Base-by-base conservation (phyloP, 1,140 invertebrate species). In the Marisa cornuarietis region DNA sequence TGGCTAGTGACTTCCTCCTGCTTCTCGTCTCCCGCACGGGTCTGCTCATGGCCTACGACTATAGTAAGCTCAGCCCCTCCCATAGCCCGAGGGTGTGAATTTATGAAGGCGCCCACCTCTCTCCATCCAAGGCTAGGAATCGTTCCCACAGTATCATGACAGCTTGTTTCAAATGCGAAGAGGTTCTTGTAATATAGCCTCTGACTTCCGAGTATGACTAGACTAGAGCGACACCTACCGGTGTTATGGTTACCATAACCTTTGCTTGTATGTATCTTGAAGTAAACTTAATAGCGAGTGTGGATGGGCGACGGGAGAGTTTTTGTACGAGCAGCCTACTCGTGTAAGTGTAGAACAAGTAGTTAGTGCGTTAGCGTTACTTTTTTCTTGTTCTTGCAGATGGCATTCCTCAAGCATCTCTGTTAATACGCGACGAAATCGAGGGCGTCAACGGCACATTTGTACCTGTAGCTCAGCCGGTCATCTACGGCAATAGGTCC, bases 381-480 rank as follows among this genome's bases (percentile, higher is more conserved):
- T 4, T 52, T 18, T 58, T 76, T 10, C 31, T 16, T 49, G n/a
- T 54, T 76, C 16, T 66, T 78, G 18, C 62, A 87, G 86, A 85
- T 66, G 86, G 86, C 16, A 83, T 83, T 42, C 82, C 81, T 0
- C 52, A 81, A 58, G 84, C 84, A 6, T 79, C 80, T 16, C 63
- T 83, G n/a, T 49, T 61, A 18, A 61, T 87, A 4, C 83, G 51
- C 4, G 86, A 81, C 20, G 76, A 62, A 16, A 79, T 84, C 8
- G 76, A 85, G n/a, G 58, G 79, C 13, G n/a, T 66, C 13, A 85
- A 84, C 54, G 86, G 86, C 10, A 86, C 82, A 1, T 87, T 87
- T 66, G 54, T 83, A 6, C 85, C 86, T 0, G 76, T 83, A 0
- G 82, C 83, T 1, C 79, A 81, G 54, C 85, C 85, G 18, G 80